These are phyloP conservation scores for Lissocephala sabroskyi DNA, from an alignment of 2,888 invertebrate species.

Conservation along the genomic window DNA sequence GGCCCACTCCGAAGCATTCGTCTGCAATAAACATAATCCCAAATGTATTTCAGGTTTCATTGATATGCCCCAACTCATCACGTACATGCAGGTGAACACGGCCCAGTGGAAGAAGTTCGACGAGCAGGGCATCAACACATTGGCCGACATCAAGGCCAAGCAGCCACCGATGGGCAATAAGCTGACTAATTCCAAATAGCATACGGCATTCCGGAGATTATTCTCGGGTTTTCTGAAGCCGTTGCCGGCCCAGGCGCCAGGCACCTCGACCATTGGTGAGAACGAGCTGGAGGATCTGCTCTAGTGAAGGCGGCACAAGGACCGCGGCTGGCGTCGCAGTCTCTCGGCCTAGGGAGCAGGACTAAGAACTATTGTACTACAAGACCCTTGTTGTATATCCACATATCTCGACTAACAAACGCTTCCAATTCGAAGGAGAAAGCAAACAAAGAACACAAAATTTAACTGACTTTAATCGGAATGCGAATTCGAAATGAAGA, in stretches of 20 bases:
- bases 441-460: conserved; percentile 1
- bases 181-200: conserved; percentile 68
- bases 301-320: conserved; percentile 50
- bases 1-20: too few relatives aligned
- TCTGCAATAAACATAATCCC: neutral
- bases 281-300: conserved; percentile 59
- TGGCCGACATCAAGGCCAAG: conserved; percentile 78
- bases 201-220: conserved; percentile 69
- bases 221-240: conserved; percentile 69
- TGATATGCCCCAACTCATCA: conserved; percentile 92
- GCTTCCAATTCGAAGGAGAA: conserved; percentile 18
- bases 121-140: conserved; percentile 82
- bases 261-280: conserved; percentile 62
- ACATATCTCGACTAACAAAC: conserved; percentile 36
- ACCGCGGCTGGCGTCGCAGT: conserved; percentile 40
- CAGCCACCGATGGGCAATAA: conserved; percentile 66
- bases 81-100: conserved; percentile 88
- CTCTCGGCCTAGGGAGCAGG: conserved; percentile 38
- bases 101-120: conserved; percentile 91
- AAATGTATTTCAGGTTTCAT: conserved; percentile 81
- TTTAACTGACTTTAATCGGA: too few relatives aligned
- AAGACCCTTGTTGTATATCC: conserved; percentile 17
- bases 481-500: too few relatives aligned
- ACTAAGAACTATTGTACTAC: too few relatives aligned
- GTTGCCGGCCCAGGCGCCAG: conserved; percentile 66